phyloP scores from a whole-genome alignment of 2,797 vertebrate genomes.

The Hyperoplus immaculatus region DNA sequence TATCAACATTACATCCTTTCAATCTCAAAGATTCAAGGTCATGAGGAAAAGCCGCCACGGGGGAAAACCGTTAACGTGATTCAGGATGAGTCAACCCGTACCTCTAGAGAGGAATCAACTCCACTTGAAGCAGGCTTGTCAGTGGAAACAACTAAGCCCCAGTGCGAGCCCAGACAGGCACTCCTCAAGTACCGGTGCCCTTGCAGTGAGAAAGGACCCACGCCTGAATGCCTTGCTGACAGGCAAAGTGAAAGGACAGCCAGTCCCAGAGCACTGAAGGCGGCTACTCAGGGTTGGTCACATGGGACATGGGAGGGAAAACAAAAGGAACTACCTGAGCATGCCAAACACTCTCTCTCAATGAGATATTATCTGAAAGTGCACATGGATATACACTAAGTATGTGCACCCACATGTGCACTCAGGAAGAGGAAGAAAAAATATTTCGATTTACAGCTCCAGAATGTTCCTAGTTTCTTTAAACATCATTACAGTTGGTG shows the following conservation, averaged over 20 bases:
- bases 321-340: constrained; percentile 64
- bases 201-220: constrained; percentile 61
- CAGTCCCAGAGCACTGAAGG: constrained; percentile 65
- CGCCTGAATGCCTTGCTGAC: constrained; percentile 74
- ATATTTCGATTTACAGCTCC: neutral
- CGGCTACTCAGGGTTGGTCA: constrained; percentile 66
- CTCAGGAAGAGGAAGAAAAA: neutral
- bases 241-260: constrained; percentile 65
- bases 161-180: constrained; percentile 50
- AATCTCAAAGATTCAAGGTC: constrained; percentile 34
- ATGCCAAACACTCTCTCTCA: constrained; percentile 48
- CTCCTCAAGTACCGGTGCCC: constrained; percentile 47
- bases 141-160: constrained; percentile 43
- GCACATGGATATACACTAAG: constrained; percentile 7
- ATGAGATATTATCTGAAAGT: constrained; percentile 11
- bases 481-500: constrained; percentile 7
- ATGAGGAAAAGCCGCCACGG: neutral
- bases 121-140: constrained; percentile 37
- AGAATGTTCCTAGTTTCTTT: neutral
- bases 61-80: constrained; percentile 15
- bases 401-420: neutral
- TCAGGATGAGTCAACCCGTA: constrained; percentile 20
- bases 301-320: constrained; percentile 58
- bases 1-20: constrained; percentile 14
- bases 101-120: constrained; percentile 35